These are phyloP conservation scores for Myotis findleyi DNA, from an alignment of 2,797 vertebrate genomes.

Conservation along the genomic window DNA sequence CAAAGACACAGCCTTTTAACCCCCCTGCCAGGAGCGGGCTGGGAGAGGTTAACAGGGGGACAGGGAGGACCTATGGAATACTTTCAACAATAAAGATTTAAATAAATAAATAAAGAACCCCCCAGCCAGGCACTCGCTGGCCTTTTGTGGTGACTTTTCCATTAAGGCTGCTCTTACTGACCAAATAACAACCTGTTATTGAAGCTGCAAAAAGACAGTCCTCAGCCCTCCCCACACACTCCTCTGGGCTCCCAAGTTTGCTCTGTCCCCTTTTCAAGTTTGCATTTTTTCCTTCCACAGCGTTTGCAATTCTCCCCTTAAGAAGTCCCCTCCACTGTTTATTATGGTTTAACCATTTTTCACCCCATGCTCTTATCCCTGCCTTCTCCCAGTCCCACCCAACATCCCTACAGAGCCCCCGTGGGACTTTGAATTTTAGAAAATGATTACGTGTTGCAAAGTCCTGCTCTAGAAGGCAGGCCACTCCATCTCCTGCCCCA, in stretches of 20 bases:
- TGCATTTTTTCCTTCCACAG: slow-evolving; percentile 15
- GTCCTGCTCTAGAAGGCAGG: not conserved
- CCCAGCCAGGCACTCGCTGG: not conserved
- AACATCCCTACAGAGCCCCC: not conserved
- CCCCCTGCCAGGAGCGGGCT: not conserved
- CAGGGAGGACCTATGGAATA: too few relatives aligned
- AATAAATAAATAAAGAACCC: not conserved
- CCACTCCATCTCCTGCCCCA: not conserved
- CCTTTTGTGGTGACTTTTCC: not conserved
- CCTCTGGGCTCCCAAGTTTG: not conserved
- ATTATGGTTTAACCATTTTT: not conserved
- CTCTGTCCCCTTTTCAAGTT: not conserved
- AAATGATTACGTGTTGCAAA: not conserved
- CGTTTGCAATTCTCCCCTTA: not conserved
- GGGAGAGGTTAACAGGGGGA: too few relatives aligned
- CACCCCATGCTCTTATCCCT: not conserved
- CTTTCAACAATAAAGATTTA: too few relatives aligned
- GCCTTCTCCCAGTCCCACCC: not conserved
- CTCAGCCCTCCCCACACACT: not conserved
- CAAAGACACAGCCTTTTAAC: not conserved
- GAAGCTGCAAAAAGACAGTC: not conserved
- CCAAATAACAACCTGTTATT: not conserved
- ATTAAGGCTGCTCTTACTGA: slow-evolving; percentile 28
- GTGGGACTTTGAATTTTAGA: not conserved
- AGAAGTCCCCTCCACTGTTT: not conserved